phyloP scores from a whole-genome alignment of 2,113 vertebrate species.

The Poeciliopsis prolifica region DNA sequence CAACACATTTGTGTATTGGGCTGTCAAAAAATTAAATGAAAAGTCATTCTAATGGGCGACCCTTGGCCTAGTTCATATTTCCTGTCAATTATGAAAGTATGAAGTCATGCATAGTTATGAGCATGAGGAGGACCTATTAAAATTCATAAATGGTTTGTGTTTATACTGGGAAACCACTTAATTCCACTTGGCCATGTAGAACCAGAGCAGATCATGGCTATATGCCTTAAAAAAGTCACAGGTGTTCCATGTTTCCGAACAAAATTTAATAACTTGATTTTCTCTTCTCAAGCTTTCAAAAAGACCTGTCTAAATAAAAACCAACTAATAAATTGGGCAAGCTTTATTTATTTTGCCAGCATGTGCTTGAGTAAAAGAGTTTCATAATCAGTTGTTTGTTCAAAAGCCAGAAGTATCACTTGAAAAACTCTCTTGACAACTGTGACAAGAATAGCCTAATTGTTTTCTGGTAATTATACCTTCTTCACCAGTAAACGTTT shows the following conservation, averaged over 20 bases:
- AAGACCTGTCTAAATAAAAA: neutral
- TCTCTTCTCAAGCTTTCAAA: neutral
- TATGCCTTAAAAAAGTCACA: slow-evolving; percentile 52
- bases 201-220: slow-evolving; percentile 65
- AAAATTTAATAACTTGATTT: slow-evolving; percentile 27
- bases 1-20: slow-evolving; percentile 85
- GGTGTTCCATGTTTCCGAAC: slow-evolving; percentile 29
- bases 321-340: slow-evolving; percentile 4
- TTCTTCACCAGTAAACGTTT: slow-evolving; percentile 79
- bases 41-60: slow-evolving; percentile 99
- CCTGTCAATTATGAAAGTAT: slow-evolving; percentile 99
- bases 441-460: slow-evolving; percentile 71
- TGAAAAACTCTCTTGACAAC: slow-evolving; percentile 51
- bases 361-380: slow-evolving; percentile 11
- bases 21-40: slow-evolving; percentile 99
- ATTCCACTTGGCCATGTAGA: slow-evolving; percentile 79
- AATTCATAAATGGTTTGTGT: slow-evolving; percentile 98
- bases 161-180: slow-evolving; percentile 80
- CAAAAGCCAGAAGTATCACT: slow-evolving; percentile 52
- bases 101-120: slow-evolving; percentile 99
- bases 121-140: slow-evolving; percentile 91
- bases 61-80: slow-evolving; percentile 98
- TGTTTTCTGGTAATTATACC: slow-evolving; percentile 82
- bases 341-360: slow-evolving; percentile 21
- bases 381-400: slow-evolving; percentile 61